phyloP scores from a whole-genome alignment of 2,113 vertebrate species.

The Greenwoodochromis staneri region DNA sequence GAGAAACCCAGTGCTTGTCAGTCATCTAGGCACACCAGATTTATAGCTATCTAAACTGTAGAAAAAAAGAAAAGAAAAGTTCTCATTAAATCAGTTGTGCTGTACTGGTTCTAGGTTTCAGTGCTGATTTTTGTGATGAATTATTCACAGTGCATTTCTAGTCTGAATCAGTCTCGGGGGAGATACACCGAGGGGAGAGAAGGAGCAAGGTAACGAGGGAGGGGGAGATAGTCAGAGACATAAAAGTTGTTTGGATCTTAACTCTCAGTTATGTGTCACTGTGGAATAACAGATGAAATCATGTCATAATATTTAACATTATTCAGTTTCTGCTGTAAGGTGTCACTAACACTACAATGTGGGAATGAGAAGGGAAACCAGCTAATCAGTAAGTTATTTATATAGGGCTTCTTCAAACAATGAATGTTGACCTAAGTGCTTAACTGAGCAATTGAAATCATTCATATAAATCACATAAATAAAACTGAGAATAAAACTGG shows the following conservation, averaged over 20 bases:
- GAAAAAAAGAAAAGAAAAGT: not conserved
- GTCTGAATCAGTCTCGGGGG: slow-evolving; percentile 24
- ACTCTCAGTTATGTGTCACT: not conserved
- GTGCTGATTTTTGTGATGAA: slow-evolving; percentile 34
- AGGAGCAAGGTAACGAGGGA: not conserved
- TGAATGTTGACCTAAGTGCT: not conserved
- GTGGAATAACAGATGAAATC: not conserved
- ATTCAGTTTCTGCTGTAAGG: not conserved
- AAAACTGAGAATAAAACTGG: not conserved
- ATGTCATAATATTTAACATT: not conserved
- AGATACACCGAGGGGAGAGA: not conserved
- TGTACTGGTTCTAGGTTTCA: not conserved
- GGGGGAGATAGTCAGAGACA: not conserved
- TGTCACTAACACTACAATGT: not conserved
- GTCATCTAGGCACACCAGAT: not conserved
- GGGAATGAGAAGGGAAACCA: not conserved
- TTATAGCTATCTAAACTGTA: not conserved
- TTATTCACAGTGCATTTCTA: slow-evolving; percentile 37
- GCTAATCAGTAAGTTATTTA: not conserved
- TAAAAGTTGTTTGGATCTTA: not conserved
- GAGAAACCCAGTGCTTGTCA: not conserved
- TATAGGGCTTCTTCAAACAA: not conserved
- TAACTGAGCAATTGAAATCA: not conserved
- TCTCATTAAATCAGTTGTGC: slow-evolving; percentile 19
- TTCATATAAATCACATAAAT: not conserved